Conservation (phyloP, 2,113 vertebrate species). For the Talpa occidentalis region DNA sequence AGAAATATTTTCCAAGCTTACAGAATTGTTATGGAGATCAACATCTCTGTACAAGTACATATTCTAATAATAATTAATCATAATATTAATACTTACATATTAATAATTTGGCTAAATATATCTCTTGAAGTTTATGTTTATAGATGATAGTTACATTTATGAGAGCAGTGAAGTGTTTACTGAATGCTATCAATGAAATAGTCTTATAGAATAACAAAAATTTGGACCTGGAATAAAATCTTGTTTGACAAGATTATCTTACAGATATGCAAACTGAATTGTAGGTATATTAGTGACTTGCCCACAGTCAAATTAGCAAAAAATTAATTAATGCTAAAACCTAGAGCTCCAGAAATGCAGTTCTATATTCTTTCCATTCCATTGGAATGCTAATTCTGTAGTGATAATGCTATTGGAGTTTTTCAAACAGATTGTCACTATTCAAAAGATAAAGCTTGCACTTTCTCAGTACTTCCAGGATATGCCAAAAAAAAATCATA, state of each 20-base stretch:
- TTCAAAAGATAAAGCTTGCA: slow-evolving; percentile 37
- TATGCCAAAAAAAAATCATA: background rate
- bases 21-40: background rate
- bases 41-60: background rate
- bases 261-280: background rate
- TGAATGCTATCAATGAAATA: background rate
- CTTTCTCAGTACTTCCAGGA: background rate
- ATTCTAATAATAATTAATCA: background rate
- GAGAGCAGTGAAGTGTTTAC: background rate
- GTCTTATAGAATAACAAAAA: background rate
- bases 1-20: background rate
- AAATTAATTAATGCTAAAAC: background rate
- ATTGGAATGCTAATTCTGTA: background rate
- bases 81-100: background rate
- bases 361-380: background rate
- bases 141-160: background rate
- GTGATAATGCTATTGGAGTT: background rate
- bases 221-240: background rate
- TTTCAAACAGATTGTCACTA: slow-evolving; percentile 18
- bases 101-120: background rate
- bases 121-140: background rate
- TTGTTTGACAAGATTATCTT: background rate
- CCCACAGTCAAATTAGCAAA: background rate
- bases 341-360: background rate
- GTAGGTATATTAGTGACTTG: background rate